Evolutionary conservation across 2,113 vertebrate species (phyloP), one percentile per base, ranked within the genome.

Genomic region (Plecturocebus donacophilus): DNA sequence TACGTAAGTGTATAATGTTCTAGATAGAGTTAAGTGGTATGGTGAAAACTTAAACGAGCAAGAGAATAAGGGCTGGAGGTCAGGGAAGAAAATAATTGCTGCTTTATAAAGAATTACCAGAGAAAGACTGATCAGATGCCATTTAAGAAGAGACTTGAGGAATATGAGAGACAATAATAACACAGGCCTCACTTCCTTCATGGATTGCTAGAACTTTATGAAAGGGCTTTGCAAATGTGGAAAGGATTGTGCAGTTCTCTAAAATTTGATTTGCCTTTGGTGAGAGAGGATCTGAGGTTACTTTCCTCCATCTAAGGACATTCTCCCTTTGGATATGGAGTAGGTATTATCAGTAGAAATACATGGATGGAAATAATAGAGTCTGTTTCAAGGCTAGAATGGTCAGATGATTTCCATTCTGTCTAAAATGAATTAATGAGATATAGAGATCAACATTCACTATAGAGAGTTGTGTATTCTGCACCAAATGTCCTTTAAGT

Each of bases 341-440:
- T 64, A 75, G 80, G 47, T 35, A 11, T 70, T 42, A 85, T 23
- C 84, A 79, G 70, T 84, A 66, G 32, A 81, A 64, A 64, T 30
- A 6, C 27, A 14, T 64, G 25, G 13, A 13, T 87, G 35, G 71
- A 66, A 77, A 93, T 61, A 87, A 75, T 19, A 49, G 35, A 82
- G 21, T 64, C n/a, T 91, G 25, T 71, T 20, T 80, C 32, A 66
- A 52, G 76, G 5, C 30, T 45, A 79, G 40, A 64, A 58, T 66
- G 35, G 32, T 73, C 84, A 79, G 87, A 64, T 0, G 0, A 76
- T 70, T 95, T 92, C 79, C 71, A 87, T 93, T 92, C 52, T 86
- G 30, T 20, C 58, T 93, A 80, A 94, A n/a, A 38, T 30, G 79
- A 88, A 35, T 79, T 88, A 76, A 86, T 91, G 23, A 91, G 79